Evolutionary conservation across 1,140 invertebrate genomes (phyloP), one percentile per base, ranked within the genome.

Genomic region (Phocides pigmalion): DNA sequence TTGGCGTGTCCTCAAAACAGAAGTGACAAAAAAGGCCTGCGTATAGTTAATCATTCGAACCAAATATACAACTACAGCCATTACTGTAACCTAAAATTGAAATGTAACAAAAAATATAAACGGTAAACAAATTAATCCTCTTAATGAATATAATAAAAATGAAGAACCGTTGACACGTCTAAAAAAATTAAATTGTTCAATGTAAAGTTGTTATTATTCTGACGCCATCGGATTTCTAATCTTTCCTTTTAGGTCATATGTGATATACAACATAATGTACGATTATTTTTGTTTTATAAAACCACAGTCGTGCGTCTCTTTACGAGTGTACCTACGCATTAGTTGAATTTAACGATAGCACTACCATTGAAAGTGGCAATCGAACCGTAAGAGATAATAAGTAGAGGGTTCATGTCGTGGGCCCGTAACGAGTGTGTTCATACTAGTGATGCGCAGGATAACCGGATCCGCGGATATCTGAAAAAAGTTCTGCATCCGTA

Each of bases 301-400:
- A 28, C 25, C 3, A 8, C 9, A 8, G 5, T 28, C 9, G 5
- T 6, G 25, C 25, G 5, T 28, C 9, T 28, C 25, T 28, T 28
- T 35, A 56, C 35, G 20, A 41, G 41, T 58, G 53, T 14, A 56
- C 19, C 51, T n/a, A n/a, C 12, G 19, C 11, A 16, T 49, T 66
- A 20, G 54, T 64, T 47, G 46, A 41, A 65, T 62, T 64, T 67
- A 72, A 76, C 68, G 66, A 66, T 59, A 54, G 46, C 14, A 25
- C 6, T 9, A 50, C 53, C 53, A 66, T 70, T 79, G 63, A 72
- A 54, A 19, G 54, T 39, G 51, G 47, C 51, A 50, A 70, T 71
- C 59, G 64, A 70, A 76, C 66, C 66, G 77, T 77, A 67, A 74
- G 62, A 74, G 74, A 80, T 80, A 80, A 73, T 66, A 50, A 72